Evolutionary conservation across 2,113 vertebrate genomes (phyloP).

Genomic region (Opisthocomus hoazin): DNA sequence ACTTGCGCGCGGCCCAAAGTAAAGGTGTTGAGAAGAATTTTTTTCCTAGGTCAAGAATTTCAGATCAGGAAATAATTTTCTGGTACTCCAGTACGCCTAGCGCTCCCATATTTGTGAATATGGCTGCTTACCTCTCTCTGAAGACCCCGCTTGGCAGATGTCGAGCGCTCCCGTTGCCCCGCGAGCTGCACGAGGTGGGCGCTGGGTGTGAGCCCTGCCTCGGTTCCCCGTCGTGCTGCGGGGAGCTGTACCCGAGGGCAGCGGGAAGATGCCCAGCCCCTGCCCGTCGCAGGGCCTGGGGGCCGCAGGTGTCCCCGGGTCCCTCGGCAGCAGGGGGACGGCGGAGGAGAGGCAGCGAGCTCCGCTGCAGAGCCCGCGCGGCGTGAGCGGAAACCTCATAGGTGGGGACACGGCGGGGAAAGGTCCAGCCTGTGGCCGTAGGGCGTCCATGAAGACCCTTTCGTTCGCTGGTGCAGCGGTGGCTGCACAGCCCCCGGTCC

Average conservation of each 20-base stretch:
- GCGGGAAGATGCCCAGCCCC: too few relatives aligned
- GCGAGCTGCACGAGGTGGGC: not conserved
- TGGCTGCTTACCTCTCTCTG: not conserved
- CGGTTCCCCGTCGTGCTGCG: not conserved
- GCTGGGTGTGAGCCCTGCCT: not conserved
- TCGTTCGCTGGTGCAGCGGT: not conserved
- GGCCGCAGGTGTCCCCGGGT: not conserved
- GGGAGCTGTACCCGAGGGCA: not conserved
- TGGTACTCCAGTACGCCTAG: not conserved
- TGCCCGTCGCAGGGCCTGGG: accelerated
- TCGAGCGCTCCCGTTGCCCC: not conserved
- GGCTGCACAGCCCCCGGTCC: not conserved
- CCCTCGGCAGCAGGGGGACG: too few relatives aligned
- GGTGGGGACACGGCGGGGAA: not conserved
- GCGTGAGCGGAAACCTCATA: accelerated
- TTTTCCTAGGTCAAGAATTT: not conserved
- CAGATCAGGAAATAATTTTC: not conserved
- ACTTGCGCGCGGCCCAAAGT: not conserved
- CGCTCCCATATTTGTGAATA: not conserved
- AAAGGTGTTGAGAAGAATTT: not conserved
- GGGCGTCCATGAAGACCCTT: not conserved
- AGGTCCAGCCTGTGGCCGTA: not conserved
- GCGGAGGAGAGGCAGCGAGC: not conserved
- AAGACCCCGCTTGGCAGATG: not conserved
- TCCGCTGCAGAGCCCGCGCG: accelerated